Conservation (phyloP, 2,888 invertebrate genomes). For the Clistopyga incitator region DNA sequence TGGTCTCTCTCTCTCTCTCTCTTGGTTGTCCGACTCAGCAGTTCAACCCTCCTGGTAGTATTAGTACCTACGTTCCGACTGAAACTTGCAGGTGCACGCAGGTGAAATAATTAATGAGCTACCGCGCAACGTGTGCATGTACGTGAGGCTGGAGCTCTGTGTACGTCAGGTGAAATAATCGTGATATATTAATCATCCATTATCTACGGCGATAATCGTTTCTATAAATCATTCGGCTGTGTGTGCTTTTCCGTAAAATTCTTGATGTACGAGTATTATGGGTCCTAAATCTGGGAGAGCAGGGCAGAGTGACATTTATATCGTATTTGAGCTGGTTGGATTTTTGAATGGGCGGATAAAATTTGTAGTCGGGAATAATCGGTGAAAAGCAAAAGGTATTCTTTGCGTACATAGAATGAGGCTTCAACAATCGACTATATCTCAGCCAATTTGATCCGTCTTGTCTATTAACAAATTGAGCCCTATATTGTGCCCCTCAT, state of each 20-base stretch:
- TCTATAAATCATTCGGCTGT: constrained; percentile 43
- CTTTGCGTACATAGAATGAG: too few species aligned
- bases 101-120: constrained; percentile 54
- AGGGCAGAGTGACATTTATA: background rate
- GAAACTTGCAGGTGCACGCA: constrained; percentile 47
- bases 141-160: constrained; percentile 7
- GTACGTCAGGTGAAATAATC: constrained; percentile 32
- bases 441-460: background rate
- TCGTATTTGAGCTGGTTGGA: background rate
- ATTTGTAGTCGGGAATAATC: too few species aligned
- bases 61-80: constrained; percentile 28
- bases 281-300: background rate
- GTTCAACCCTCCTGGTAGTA: constrained; percentile 1
- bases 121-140: constrained; percentile 15
- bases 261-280: background rate
- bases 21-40: constrained; percentile 22
- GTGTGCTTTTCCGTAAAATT: background rate
- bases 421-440: too few species aligned
- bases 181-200: constrained; percentile 53
- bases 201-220: constrained; percentile 39
- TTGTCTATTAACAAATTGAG: background rate
- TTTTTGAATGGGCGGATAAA: too few species aligned
- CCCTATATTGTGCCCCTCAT: background rate
- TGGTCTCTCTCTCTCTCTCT: constrained; percentile 30
- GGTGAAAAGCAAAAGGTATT: too few species aligned